Percentiles rank a stretch among this genome's conserved stretches.
Conservation (phyloP, 35 echinoderm and acorn worm genomes). For the Lytechinus pictus region DNA sequence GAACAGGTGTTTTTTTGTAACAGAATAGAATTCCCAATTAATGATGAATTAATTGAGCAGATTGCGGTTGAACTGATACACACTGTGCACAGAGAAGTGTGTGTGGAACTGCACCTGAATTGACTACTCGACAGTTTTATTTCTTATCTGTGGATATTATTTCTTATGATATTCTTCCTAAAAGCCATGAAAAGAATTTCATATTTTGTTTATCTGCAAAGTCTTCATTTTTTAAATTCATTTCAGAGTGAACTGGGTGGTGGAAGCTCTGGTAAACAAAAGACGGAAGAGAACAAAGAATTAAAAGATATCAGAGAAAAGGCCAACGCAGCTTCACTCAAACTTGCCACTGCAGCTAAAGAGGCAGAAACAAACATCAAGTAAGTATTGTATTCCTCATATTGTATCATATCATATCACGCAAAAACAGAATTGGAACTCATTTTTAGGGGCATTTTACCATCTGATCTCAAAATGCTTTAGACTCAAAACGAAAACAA, state of each 20-base stretch:
- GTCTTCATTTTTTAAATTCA: not conserved
- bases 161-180: too few species aligned
- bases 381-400: constrained; percentile 62
- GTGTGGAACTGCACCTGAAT: too few species aligned
- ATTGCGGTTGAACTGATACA: too few species aligned
- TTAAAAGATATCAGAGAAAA: constrained; percentile 73
- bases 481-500: not conserved
- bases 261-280: constrained; percentile 59
- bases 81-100: too few species aligned
- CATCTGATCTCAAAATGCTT: not conserved
- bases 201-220: not conserved
- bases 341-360: constrained; percentile 84
- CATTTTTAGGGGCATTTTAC: not conserved
- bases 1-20: too few species aligned
- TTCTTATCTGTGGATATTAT: too few species aligned
- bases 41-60: too few species aligned
- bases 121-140: too few species aligned
- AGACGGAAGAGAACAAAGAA: constrained; percentile 72
- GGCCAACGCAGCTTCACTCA: constrained; percentile 77
- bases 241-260: constrained; percentile 64
- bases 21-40: too few species aligned
- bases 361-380: constrained; percentile 88
- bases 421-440: not conserved
- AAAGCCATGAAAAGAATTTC: too few species aligned
- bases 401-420: not conserved